Base-by-base conservation (phyloP, 2,113 vertebrate species). In the Astur gentilis region DNA sequence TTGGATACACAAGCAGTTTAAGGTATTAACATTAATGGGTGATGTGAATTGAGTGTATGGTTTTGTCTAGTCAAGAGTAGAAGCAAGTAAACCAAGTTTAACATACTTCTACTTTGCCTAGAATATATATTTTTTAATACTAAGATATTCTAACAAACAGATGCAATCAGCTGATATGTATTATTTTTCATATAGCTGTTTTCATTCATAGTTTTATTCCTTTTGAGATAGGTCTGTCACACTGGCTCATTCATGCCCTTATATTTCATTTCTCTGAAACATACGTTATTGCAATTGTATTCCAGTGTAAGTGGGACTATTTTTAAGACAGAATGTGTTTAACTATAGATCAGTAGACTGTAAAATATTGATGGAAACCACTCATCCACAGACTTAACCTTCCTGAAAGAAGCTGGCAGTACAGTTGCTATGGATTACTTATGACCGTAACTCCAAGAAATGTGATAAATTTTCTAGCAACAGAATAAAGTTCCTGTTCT, bases 341-440 rank as follows among this genome's bases (percentile, higher is more conserved):
- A 93, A 61, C 83, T 93, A 3, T n/a, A 82, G 78, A 97, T 97
- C 89, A 89, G 91, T 95, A 83, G 55, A 79, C 77, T 94, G 96
- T 97, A 96, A 97, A 97, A 96, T 94, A 97, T 97, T 97, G 97
- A 97, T 86, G 58, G 77, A 73, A 94, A 76, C 2, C 32, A 80
- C 23, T 82, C 34, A 94, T 79, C 38, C 57, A 86, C 76, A 94
- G 58, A 86, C 47, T 34, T 67, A 49, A 77, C 22, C 38, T 81
- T 90, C 49, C 54, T 67, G 82, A 92, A 84, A 75, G 70, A 87
- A 73, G 58, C 67, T 82, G 64, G 36, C 36, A 79, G 29, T 61
- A n/a, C 8, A 32, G 20, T 71, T 82, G 11, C 58, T 78, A 21
- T 87, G 44, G 45, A 38, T 89, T 62, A 32, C 40, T 76, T 77